Percentiles rank a stretch among this genome's conserved stretches.
Conservation (phyloP, 2,888 invertebrate genomes). For the Netelia inedita region DNA sequence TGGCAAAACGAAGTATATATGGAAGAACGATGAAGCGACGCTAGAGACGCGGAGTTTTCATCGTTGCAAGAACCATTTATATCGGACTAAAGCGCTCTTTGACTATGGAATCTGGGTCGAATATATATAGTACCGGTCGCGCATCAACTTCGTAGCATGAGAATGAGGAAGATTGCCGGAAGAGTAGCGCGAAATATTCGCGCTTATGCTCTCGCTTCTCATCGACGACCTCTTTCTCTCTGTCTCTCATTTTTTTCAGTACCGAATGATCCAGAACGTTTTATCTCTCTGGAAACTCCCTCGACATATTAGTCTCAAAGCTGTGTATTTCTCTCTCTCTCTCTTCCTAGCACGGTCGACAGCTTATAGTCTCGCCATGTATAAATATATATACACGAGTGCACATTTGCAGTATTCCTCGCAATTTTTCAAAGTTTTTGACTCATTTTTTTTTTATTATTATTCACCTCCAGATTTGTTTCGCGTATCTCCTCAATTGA, state of each 20-base stretch:
- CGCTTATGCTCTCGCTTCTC: slow-evolving; percentile 36
- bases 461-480: slow-evolving; percentile 14
- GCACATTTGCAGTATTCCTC: slow-evolving; percentile 28
- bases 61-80: slow-evolving; percentile 64
- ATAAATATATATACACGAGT: neutral
- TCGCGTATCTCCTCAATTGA: slow-evolving; percentile 36
- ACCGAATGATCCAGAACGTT: slow-evolving; percentile 51
- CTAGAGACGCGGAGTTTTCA: slow-evolving; percentile 52
- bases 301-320: slow-evolving; percentile 60
- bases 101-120: slow-evolving; percentile 62
- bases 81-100: slow-evolving; percentile 63
- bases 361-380: slow-evolving; percentile 27
- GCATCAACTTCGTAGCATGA: slow-evolving; percentile 20
- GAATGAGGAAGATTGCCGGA: slow-evolving; percentile 21
- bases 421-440: slow-evolving; percentile 69
- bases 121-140: slow-evolving; percentile 49
- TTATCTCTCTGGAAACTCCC: slow-evolving; percentile 53
- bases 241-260: no score
- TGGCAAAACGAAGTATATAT: slow-evolving; percentile 35
- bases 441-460: slow-evolving; percentile 47
- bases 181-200: slow-evolving; percentile 27
- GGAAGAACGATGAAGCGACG: slow-evolving; percentile 26
- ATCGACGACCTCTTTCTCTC: slow-evolving; percentile 21
- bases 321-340: slow-evolving; percentile 21
- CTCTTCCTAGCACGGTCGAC: slow-evolving; percentile 10